Base-by-base conservation (phyloP, 1,140 invertebrate genomes). In the Harpegnathos saltator region DNA sequence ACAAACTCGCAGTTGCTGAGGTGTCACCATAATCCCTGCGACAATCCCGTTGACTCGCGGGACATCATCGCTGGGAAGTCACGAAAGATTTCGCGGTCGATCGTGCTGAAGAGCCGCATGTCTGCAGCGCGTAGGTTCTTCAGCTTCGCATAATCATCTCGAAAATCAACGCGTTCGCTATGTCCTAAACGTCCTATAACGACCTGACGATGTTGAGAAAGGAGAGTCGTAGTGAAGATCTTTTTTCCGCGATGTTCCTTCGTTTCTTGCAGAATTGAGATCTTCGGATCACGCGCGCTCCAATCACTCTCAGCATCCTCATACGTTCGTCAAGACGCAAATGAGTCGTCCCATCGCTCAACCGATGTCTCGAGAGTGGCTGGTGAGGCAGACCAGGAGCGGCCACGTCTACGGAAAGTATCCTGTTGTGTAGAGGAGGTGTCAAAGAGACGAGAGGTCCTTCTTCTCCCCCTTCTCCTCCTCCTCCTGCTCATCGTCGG, bases 321-420 rank as follows among this genome's bases (percentile, higher is more conserved):
- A 90, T 19, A 11, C 3, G 3, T 44, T 3, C 38, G 38, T 9
- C 38, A 84, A 82, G 24, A 88, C 86, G 0, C 80, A 84, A 72
- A 75, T 68, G 9, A 56, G 50, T 11, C 44, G 33, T 56, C 50
- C 26, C 3, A 52, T 65, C 71, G 69, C 73, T 9, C 59, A 82
- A n/a, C 88, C 66, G 52, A 78, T n/a, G 17, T 24, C 3, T 4
- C 78, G 77, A 48, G 81, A 80, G 74, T 93, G 91, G 92, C 29
- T 93, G n/a, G 66, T 92, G 50, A 87, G 92, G 12, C 89, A 87
- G 65, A 93, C 92, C 0, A 87, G 92, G 44, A 93, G 92, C 82
- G 92, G 92, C 9, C 90, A 91, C 9, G 59, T 93, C 12, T 93
- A 93, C 59, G 92, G 92, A 58, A 93, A 92, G 85, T 93, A 92